Base-by-base conservation (phyloP, 2,797 vertebrate species). In the Bradypodion ventrale region DNA sequence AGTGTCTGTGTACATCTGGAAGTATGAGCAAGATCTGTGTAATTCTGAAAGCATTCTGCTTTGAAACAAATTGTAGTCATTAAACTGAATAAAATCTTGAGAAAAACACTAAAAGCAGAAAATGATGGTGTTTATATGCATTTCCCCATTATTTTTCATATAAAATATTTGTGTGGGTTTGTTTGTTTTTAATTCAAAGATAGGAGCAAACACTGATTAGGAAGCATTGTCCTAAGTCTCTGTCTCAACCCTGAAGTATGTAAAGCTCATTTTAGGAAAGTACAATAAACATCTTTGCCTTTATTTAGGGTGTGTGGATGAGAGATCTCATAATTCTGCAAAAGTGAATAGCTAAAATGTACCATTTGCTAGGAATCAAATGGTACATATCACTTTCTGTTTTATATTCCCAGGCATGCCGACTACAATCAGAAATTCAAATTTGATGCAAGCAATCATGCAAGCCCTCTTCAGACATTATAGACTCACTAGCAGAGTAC, bases 241-340 rank as follows among this genome's bases (percentile, higher is more conserved):
- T 92, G 88, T 89, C 92, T 87, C 77, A 93, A 89, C 68, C 89
- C 81, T 83, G 88, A 93, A 93, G 91, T 87, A 89, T 80, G 82
- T 91, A 78, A 89, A 83, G 85, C 85, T 90, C 83, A 88, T 80
- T 89, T 75, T 86, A 68, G 42, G 19, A 74, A 49, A 88, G 87
- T 59, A 75, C 62, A 59, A 84, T 88, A 89, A 83, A 89, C 86
- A 88, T 93, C 44, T 88, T 75, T 84, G 13, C 1, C 5, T 86
- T 82, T 83, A 42, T 87, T 75, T 23, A 59, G 75, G 80, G 59
- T 62, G 1, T 2, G 2, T 78, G 37, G 42, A 85, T 56, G 37
- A 80, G 86, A 80, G 80, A 63, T 16, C 68, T 84, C 2, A 25
- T 42, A 87, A 80, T 23, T 81, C n/a, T 82, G 49, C 19, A 62